phyloP scores from a whole-genome alignment of 2,888 invertebrate genomes.

The Troilus luridus region DNA sequence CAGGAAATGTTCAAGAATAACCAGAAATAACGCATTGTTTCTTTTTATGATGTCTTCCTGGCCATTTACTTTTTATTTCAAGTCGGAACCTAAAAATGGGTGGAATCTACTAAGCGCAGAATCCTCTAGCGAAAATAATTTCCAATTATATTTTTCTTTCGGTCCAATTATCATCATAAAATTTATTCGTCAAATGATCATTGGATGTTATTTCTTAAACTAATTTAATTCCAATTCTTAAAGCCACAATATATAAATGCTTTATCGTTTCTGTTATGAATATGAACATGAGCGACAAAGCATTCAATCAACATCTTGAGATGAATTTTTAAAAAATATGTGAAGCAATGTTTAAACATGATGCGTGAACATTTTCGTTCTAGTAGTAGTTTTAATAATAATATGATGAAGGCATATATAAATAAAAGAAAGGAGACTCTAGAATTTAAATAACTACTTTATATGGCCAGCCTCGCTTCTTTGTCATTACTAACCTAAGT shows the following conservation, averaged over 20 bases:
- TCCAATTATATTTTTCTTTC: background rate
- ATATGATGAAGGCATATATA: background rate
- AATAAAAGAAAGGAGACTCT: background rate
- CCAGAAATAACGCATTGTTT: background rate
- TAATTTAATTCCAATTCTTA: no score
- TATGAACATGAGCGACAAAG: no score
- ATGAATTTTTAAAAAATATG: no score
- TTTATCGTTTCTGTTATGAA: no score
- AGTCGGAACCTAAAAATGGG: background rate
- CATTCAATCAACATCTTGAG: no score
- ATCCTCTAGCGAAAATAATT: background rate
- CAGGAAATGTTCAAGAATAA: background rate
- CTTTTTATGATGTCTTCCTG: background rate
- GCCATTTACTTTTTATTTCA: background rate
- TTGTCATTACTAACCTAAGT: background rate
- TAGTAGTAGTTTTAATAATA: background rate
- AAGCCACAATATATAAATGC: no score
- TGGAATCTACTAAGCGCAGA: background rate
- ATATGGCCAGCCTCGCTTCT: constrained; percentile 28
- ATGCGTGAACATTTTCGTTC: background rate
- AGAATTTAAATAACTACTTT: constrained; percentile 13
- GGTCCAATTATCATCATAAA: no score
- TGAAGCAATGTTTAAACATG: background rate
- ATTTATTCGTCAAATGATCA: no score
- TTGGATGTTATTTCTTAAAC: no score